A percentile compares a stretch with the other conserved stretches of the same genome.
These are phyloP conservation scores for Naja naja DNA, from an alignment of 2,113 vertebrate species.

Conservation along the genomic window DNA sequence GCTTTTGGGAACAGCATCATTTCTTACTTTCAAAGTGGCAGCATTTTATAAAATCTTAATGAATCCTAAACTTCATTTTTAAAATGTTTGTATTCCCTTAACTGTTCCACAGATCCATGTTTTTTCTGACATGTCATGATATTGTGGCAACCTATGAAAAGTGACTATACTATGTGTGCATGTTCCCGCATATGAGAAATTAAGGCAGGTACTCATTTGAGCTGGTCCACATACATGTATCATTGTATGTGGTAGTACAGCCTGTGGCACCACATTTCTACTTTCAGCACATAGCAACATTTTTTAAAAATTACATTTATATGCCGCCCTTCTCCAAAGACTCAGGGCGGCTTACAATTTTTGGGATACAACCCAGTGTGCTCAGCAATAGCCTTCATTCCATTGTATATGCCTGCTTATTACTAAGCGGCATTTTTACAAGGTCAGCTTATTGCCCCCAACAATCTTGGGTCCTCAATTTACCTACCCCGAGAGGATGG, in stretches of 20 bases:
- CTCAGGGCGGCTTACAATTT: too few relatives aligned
- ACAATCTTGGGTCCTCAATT: too few relatives aligned
- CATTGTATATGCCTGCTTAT: too few relatives aligned
- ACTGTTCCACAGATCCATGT: slow-evolving; percentile 21
- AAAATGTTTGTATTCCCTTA: neutral
- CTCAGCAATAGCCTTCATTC: too few relatives aligned
- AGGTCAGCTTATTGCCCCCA: too few relatives aligned
- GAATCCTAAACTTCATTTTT: neutral
- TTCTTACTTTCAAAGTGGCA: neutral
- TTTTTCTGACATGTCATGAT: neutral
- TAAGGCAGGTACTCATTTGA: neutral
- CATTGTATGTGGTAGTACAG: neutral
- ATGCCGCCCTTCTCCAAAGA: too few relatives aligned
- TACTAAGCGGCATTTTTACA: too few relatives aligned
- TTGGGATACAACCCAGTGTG: too few relatives aligned
- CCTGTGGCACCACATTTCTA: neutral
- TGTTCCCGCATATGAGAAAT: neutral
- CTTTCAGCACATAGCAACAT: neutral
- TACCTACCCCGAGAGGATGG: too few relatives aligned
- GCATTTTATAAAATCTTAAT: neutral
- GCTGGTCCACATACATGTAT: neutral
- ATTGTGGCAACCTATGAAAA: neutral
- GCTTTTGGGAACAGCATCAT: neutral
- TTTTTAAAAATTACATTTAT: too few relatives aligned
- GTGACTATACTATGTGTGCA: neutral